Conservation (phyloP, 2,113 vertebrate genomes). For the Bufo gargarizans region DNA sequence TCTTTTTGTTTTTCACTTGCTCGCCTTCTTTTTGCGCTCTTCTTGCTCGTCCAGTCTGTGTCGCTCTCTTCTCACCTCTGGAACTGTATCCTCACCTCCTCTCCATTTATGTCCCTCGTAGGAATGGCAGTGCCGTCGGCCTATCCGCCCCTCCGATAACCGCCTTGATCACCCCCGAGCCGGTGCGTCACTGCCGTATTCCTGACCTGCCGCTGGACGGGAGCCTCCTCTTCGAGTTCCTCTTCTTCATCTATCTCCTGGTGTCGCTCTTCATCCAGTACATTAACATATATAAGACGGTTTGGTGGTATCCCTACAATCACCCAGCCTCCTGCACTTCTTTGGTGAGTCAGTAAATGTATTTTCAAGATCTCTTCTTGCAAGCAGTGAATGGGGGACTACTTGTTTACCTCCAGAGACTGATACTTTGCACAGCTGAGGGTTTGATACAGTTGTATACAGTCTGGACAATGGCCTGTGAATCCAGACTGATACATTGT, state of each 20-base stretch:
- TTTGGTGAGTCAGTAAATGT: slow-evolving; percentile 75
- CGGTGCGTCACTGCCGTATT: slow-evolving; percentile 93
- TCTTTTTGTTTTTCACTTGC: too few relatives aligned
- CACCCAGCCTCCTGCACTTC: slow-evolving; percentile 95
- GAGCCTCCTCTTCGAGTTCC: slow-evolving; percentile 92
- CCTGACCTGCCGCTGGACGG: slow-evolving; percentile 93
- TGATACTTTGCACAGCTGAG: too few relatives aligned
- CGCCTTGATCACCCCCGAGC: slow-evolving; percentile 93
- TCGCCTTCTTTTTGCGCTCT: too few relatives aligned
- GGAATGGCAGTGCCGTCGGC: slow-evolving; percentile 88
- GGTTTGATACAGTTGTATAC: background rate
- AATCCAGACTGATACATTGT: background rate
- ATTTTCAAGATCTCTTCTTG: too few relatives aligned
- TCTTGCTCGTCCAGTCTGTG: too few relatives aligned
- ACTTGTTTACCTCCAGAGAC: background rate
- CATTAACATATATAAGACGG: slow-evolving; percentile 98
- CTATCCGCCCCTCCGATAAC: slow-evolving; percentile 91
- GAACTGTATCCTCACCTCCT: too few relatives aligned
- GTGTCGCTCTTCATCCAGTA: slow-evolving; percentile 97
- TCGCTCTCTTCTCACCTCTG: too few relatives aligned
- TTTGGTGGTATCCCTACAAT: slow-evolving; percentile 98
- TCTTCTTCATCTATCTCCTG: slow-evolving; percentile 94
- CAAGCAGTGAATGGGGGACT: too few relatives aligned
- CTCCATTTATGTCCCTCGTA: slow-evolving; percentile 64
- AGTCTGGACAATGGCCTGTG: background rate